phyloP scores from a whole-genome alignment of 2,888 invertebrate species.

The Eudemis profundana region DNA sequence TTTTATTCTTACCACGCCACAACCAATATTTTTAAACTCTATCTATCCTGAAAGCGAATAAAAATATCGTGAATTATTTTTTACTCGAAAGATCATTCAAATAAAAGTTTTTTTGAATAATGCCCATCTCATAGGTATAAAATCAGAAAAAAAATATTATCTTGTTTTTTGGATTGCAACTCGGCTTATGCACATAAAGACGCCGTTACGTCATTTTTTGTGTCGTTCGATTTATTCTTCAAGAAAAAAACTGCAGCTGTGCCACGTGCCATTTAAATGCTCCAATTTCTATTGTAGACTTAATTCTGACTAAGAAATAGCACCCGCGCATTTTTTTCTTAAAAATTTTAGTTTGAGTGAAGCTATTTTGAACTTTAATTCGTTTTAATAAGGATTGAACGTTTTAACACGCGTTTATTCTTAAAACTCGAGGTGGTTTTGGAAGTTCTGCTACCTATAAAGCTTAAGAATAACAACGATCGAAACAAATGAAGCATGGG shows the following conservation, averaged over 20 bases:
- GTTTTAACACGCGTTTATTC: neutral
- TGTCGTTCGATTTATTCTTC: conserved; percentile 10
- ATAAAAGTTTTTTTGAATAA: no score
- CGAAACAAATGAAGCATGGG: neutral
- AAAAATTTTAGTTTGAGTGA: neutral
- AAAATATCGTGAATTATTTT: no score
- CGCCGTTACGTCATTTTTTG: conserved; percentile 7
- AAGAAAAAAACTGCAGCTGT: conserved; percentile 58
- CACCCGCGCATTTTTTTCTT: conserved; percentile 50
- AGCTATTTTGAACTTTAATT: neutral
- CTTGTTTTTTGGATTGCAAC: neutral
- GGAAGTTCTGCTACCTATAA: neutral
- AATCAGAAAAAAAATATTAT: conserved; percentile 5
- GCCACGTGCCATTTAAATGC: conserved; percentile 60
- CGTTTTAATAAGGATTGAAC: neutral
- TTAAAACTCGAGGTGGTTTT: conserved; percentile 9
- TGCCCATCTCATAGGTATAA: neutral
- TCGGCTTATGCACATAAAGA: neutral
- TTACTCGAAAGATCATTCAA: no score
- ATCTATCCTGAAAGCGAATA: no score
- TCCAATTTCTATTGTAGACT: conserved; percentile 58
- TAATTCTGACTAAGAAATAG: conserved; percentile 40
- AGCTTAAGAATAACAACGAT: conserved; percentile 2
- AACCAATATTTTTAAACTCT: no score
- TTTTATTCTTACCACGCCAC: no score